Conservation (phyloP, 2,797 vertebrate species). For the Pseudotriccus pelzelni region DNA sequence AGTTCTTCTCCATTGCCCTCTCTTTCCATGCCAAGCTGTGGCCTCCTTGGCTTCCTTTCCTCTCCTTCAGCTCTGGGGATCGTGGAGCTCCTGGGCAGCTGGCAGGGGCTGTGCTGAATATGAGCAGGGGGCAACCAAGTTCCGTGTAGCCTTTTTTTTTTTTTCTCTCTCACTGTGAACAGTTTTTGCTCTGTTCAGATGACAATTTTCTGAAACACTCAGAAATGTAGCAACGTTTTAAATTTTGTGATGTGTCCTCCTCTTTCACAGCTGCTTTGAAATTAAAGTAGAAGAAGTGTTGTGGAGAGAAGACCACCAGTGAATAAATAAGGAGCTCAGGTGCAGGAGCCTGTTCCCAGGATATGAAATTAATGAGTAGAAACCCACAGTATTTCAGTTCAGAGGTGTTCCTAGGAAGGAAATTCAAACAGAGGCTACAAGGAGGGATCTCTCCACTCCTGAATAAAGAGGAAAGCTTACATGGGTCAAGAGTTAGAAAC, state of each 20-base stretch:
- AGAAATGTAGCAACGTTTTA: neutral
- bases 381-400: neutral
- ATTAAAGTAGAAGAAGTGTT: neutral
- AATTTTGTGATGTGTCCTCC: neutral
- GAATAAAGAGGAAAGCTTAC: neutral
- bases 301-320: neutral
- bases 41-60: neutral
- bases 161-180: neutral
- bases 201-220: neutral
- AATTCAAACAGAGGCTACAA: neutral
- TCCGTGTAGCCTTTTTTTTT: neutral
- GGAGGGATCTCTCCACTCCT: neutral
- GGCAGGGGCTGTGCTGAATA: neutral
- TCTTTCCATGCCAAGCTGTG: neutral
- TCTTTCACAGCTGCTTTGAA: neutral
- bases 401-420: neutral
- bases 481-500: neutral
- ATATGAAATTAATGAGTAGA: neutral
- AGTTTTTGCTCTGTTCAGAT: neutral
- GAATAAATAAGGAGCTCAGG: neutral
- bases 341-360: neutral
- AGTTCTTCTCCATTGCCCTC: neutral
- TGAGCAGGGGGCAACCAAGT: neutral
- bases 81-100: neutral
- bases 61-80: neutral